Conservation (phyloP, 1,140 invertebrate species). For the Polypedilum vanderplanki region DNA sequence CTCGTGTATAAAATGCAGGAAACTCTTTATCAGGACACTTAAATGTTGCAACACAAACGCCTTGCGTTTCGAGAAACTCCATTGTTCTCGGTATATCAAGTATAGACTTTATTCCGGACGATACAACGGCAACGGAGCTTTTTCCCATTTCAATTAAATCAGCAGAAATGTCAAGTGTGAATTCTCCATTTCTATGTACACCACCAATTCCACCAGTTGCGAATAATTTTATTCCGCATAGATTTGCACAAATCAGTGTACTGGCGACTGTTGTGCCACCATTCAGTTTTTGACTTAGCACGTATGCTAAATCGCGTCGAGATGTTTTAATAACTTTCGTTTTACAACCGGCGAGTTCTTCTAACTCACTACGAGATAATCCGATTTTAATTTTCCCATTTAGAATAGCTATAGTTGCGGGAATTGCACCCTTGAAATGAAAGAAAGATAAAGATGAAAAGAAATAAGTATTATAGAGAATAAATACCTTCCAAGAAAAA, state of each 20-base stretch:
- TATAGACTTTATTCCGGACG: conserved; percentile 95
- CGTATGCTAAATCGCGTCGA: conserved; percentile 74
- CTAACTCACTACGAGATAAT: conserved; percentile 56
- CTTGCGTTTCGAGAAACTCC: conserved; percentile 94
- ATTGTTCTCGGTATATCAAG: conserved; percentile 90
- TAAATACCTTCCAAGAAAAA: too few species aligned
- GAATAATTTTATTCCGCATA: conserved; percentile 82
- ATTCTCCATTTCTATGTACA: conserved; percentile 82
- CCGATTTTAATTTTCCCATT: conserved; percentile 80
- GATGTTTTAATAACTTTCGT: conserved; percentile 66
- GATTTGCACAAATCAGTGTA: conserved; percentile 78
- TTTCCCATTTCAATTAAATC: conserved; percentile 86
- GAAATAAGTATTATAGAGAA: background rate
- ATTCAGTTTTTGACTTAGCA: conserved; percentile 60
- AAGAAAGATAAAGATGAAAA: background rate
- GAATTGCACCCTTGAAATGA: conserved; percentile 75
- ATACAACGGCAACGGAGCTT: conserved; percentile 83
- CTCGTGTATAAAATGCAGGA: conserved; percentile 83
- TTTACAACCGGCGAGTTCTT: conserved; percentile 50
- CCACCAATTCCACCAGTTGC: conserved; percentile 85
- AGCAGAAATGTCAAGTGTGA: conserved; percentile 86
- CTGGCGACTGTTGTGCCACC: conserved; percentile 96
- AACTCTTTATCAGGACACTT: conserved; percentile 49
- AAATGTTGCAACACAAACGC: conserved; percentile 79
- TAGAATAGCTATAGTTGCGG: conserved; percentile 88